Evolutionary conservation across 2,797 vertebrate species (phyloP).

Genomic region (Myripristis murdjan): DNA sequence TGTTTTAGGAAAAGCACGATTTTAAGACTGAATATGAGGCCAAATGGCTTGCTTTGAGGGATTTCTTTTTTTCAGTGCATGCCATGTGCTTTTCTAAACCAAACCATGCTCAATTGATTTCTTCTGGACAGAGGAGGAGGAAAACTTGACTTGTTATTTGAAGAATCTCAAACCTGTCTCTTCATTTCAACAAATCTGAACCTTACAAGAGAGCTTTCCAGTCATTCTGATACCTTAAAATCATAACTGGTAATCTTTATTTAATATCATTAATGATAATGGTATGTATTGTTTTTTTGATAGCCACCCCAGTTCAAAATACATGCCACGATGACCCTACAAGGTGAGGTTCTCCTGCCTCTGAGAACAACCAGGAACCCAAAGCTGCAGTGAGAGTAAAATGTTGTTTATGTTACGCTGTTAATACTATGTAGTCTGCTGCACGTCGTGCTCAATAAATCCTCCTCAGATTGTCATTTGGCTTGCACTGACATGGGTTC

Average conservation of each 20-base stretch:
- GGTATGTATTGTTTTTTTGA: background rate
- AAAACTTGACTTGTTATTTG: background rate
- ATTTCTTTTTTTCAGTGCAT: no score
- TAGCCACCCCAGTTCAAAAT: background rate
- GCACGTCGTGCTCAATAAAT: constrained; percentile 41
- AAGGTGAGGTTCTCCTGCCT: constrained; percentile 49
- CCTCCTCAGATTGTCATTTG: constrained; percentile 32
- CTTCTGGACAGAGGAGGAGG: background rate
- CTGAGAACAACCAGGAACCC: constrained; percentile 55
- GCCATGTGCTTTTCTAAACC: no score
- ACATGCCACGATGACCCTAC: constrained; percentile 36
- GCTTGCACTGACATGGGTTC: constrained; percentile 10
- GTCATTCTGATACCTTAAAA: no score
- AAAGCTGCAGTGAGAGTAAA: constrained; percentile 26
- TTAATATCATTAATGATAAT: background rate
- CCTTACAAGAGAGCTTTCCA: no score
- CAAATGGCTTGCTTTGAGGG: no score
- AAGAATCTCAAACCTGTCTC: background rate
- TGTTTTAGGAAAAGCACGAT: no score
- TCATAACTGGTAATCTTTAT: background rate
- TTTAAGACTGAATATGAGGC: no score
- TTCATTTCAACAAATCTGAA: no score
- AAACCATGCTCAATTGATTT: no score
- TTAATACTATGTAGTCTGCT: constrained; percentile 37
- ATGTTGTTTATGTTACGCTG: constrained; percentile 60